These are phyloP conservation scores for Bungarus multicinctus DNA, from an alignment of 2,113 vertebrate species.

Conservation along the genomic window DNA sequence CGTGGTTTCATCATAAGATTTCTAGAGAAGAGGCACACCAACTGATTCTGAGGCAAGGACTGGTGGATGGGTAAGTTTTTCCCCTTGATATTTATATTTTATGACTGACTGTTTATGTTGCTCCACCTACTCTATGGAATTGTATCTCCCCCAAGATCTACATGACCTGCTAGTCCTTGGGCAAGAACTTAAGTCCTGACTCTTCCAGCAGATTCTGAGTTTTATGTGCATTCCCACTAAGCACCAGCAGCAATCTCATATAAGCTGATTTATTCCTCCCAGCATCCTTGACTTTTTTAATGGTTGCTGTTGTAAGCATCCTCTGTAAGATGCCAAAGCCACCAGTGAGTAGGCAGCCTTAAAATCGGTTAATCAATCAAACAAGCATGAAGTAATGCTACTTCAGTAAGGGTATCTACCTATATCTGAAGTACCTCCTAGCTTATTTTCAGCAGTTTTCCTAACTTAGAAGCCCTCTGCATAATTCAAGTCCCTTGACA, in stretches of 20 bases:
- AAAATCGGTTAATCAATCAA: neutral
- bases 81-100: neutral
- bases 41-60: conserved; percentile 90
- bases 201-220: neutral
- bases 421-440: neutral
- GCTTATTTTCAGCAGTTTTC: neutral
- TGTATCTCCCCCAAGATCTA: neutral
- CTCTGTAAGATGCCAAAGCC: neutral
- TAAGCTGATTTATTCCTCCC: neutral
- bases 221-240: neutral
- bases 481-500: neutral
- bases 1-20: conserved; percentile 95
- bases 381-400: neutral
- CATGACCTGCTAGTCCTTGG: neutral
- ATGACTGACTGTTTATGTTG: neutral
- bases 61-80: conserved; percentile 86
- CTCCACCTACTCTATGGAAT: neutral
- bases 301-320: neutral
- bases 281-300: neutral
- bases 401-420: neutral
- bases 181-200: neutral
- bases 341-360: neutral
- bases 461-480: neutral
- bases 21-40: conserved; percentile 92
- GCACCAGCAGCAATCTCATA: neutral